These are phyloP conservation scores for Narcine bancroftii DNA, from an alignment of 2,113 vertebrate genomes.

Conservation along the genomic window DNA sequence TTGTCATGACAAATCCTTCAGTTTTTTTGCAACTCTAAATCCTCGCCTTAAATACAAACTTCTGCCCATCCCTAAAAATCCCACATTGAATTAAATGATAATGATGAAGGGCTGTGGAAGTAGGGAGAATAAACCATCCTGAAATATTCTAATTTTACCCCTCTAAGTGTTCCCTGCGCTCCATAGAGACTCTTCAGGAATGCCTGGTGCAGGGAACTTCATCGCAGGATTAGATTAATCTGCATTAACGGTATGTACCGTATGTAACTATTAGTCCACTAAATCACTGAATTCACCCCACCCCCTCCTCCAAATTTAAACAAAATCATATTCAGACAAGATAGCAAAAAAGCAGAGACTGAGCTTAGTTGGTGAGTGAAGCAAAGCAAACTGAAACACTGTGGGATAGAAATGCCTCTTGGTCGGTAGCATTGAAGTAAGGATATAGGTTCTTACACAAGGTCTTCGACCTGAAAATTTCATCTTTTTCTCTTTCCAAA, in stretches of 20 bases:
- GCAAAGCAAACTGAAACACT: not conserved
- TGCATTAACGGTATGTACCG: not conserved
- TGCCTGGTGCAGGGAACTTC: not conserved
- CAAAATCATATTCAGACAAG: conserved; percentile 1
- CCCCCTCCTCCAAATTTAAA: not conserved
- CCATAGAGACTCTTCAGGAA: not conserved
- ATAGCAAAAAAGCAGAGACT: not conserved
- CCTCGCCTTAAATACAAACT: too few species aligned
- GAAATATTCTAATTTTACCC: not conserved
- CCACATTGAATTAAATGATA: not conserved
- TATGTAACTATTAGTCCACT: not conserved
- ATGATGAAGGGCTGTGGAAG: not conserved
- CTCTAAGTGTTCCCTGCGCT: not conserved
- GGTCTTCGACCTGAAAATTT: too few species aligned
- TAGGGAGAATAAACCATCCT: not conserved
- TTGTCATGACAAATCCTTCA: not conserved
- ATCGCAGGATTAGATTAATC: not conserved
- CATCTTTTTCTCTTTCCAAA: too few species aligned
- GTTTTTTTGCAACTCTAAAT: not conserved
- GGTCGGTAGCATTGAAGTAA: too few species aligned
- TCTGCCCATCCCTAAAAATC: not conserved
- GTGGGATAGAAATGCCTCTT: too few species aligned
- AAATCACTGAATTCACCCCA: not conserved
- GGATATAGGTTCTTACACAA: too few species aligned
- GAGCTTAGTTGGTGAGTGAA: not conserved